Percentiles rank a stretch among this genome's conserved stretches.
Evolutionary conservation across 2,113 vertebrate genomes (phyloP).

Genomic region (Balaeniceps rex): DNA sequence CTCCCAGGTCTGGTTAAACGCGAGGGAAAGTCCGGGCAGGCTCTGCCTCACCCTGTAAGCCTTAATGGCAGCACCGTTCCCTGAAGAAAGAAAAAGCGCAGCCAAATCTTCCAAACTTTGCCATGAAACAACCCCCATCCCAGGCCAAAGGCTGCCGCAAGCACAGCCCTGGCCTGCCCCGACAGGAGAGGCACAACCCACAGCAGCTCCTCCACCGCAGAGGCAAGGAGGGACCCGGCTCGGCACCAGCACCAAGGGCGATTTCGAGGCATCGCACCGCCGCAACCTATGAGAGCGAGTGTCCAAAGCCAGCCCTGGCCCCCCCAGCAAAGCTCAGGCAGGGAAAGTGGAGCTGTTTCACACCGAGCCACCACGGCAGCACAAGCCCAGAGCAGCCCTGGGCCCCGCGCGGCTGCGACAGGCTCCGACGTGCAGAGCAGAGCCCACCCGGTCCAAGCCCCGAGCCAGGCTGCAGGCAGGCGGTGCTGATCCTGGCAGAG

Average conservation of each 20-base stretch:
- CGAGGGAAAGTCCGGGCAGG: background rate
- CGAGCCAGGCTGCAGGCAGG: background rate
- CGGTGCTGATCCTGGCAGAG: background rate
- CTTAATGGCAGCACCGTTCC: background rate
- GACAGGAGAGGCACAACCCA: slow-evolving; percentile 29
- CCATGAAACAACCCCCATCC: background rate
- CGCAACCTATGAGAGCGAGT: rapidly evolving
- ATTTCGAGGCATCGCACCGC: background rate
- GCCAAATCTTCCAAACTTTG: background rate
- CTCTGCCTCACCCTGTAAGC: background rate
- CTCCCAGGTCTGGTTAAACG: background rate
- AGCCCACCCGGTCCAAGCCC: slow-evolving; percentile 6
- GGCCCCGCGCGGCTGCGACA: background rate
- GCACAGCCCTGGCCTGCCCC: background rate
- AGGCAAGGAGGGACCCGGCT: background rate
- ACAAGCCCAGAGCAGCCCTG: background rate
- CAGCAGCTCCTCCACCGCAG: background rate
- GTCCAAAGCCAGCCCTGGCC: background rate
- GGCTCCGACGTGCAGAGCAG: background rate
- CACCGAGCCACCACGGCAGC: rapidly evolving
- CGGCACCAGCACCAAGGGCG: background rate
- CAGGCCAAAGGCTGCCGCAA: background rate
- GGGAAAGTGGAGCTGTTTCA: background rate
- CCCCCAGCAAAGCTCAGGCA: background rate
- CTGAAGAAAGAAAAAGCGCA: background rate